Percentiles rank a stretch among this genome's conserved stretches.
These are phyloP conservation scores for Adelognathus sp. DNA, from an alignment of 2,888 invertebrate genomes.

Conservation along the genomic window DNA sequence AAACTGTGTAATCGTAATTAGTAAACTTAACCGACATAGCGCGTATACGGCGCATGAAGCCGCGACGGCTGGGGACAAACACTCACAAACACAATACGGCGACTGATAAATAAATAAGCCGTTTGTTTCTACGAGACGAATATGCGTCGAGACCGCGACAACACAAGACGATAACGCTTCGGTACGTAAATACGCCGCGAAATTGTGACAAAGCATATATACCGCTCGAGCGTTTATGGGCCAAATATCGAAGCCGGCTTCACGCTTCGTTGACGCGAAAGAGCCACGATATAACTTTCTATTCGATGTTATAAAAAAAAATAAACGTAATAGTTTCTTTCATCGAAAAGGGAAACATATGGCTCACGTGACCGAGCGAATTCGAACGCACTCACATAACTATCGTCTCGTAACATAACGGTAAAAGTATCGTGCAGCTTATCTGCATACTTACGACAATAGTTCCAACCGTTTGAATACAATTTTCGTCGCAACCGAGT, in stretches of 20 bases:
- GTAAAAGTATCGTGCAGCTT: not conserved
- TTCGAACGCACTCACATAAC: not conserved
- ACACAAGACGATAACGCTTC: not conserved
- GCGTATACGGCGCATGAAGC: not conserved
- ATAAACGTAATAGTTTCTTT: too few relatives aligned
- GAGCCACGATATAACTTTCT: not conserved
- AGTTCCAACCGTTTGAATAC: not conserved
- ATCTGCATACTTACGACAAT: not conserved
- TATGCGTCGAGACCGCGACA: not conserved
- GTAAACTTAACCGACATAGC: constrained; percentile 23
- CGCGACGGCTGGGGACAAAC: not conserved
- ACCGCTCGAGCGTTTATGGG: not conserved
- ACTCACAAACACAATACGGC: too few relatives aligned
- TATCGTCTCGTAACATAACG: too few relatives aligned
- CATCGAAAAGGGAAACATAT: not conserved
- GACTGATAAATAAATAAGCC: not conserved
- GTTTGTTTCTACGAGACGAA: not conserved
- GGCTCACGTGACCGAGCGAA: not conserved
- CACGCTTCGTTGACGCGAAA: not conserved
- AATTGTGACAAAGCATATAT: not conserved
- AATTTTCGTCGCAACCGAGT: not conserved
- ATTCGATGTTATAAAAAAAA: not conserved
- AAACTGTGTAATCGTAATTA: constrained; percentile 40
- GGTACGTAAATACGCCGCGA: not conserved
- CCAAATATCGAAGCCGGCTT: not conserved